Base-by-base conservation (phyloP, 2,888 invertebrate species). In the Andrena hattorfiana region DNA sequence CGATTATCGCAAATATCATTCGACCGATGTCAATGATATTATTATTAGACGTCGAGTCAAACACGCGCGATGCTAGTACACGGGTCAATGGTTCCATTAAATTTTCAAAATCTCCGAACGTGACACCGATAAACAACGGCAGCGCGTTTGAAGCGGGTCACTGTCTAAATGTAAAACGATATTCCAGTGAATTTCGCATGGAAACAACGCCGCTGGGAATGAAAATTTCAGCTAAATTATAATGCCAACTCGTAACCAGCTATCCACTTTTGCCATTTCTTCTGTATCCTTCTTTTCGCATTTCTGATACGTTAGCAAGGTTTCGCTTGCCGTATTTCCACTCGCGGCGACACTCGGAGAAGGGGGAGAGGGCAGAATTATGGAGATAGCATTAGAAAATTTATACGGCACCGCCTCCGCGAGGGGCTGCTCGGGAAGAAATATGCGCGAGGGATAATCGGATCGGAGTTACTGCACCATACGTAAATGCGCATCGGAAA, bases 401-500 rank as follows among this genome's bases (percentile, higher is more conserved):
- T 82, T 82, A 82, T 80, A 80, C 80, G 69, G 74, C 80, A 68
- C 48, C 54, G 23, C 35, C 67, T 20, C 59, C 26, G 42, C 59
- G 42, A 42, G 69, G 59, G 64, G 73, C 69, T 30, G 60, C 70
- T 5, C 66, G 48, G 23, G 59, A 82, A 69, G 82, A 81, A 83
- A 83, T 83, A 83, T 77, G 72, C 54, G 35, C 54, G 48, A 20
- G 49, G 73, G 67, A 81, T 83, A 83, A 81, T 83, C 81, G 76
- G 76, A 83, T 81, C 48, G 83, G 63, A 81, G 81, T 83, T 81
- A 83, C 71, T 64, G 69, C 73, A 72, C 71, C 56, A 49, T 86
- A 78, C 81, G 84, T 75, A 78, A 77, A 81, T 60, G 78, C 63
- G 84, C 70, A 86, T 86, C 84, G 77, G 71, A 76, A 86, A 86